Conservation (phyloP, 2,113 vertebrate species). For the Hippoglossus stenolepis region DNA sequence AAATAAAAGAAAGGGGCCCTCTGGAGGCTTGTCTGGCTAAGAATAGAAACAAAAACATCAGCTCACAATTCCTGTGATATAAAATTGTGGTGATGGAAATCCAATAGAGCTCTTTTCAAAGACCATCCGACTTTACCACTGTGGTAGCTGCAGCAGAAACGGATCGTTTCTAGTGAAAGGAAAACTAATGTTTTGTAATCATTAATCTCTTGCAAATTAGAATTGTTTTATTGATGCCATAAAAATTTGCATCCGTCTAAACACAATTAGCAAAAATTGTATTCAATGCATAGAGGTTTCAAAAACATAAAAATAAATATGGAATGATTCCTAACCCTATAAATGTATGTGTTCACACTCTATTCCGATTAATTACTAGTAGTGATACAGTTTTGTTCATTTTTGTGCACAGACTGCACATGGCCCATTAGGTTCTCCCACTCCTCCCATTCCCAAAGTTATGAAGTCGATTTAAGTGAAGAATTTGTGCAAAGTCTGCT, state of each 20-base stretch:
- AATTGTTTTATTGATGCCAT: too few species aligned
- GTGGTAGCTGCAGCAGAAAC: constrained; percentile 10
- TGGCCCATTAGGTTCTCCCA: constrained; percentile 5
- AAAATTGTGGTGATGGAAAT: constrained; percentile 50
- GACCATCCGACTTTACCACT: constrained; percentile 20
- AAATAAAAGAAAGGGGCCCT: constrained; percentile 54
- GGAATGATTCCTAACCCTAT: too few species aligned
- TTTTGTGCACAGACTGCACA: neutral
- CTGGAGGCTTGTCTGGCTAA: constrained; percentile 50
- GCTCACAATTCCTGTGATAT: constrained; percentile 51
- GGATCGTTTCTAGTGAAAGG: neutral
- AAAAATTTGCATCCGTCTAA: neutral
- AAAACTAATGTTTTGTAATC: neutral
- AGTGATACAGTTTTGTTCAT: neutral
- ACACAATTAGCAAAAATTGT: neutral
- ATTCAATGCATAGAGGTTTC: neutral
- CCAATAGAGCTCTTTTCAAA: constrained; percentile 59
- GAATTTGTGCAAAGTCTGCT: constrained; percentile 8
- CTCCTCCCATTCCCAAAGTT: constrained; percentile 7
- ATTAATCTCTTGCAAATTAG: too few species aligned
- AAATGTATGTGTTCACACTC: too few species aligned
- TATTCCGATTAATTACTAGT: neutral
- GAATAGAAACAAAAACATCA: constrained; percentile 57
- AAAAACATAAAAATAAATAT: neutral
- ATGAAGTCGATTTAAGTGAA: constrained; percentile 4